These are phyloP conservation scores for Propithecus deckenii DNA, from an alignment of 2,797 vertebrate genomes.

Conservation along the genomic window DNA sequence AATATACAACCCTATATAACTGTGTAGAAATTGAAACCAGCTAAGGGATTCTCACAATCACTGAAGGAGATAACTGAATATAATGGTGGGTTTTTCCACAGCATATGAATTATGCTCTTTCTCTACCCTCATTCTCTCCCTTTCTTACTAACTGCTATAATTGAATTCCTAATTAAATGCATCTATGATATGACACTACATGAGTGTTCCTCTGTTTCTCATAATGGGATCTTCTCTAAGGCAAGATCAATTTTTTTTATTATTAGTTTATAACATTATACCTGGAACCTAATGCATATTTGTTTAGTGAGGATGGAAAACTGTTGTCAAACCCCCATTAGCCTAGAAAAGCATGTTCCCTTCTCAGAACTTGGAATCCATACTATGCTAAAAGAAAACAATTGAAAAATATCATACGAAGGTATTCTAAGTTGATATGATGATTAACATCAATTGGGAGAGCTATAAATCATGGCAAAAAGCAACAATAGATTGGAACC, in stretches of 20 bases:
- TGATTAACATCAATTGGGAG: neutral
- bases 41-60: neutral
- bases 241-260: neutral
- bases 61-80: neutral
- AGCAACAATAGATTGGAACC: neutral
- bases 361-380: neutral
- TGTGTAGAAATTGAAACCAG: neutral
- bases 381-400: neutral
- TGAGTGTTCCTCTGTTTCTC: neutral
- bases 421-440: neutral
- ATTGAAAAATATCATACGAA: neutral
- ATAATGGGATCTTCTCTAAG: neutral
- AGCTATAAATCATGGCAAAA: conserved; percentile 15
- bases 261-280: neutral
- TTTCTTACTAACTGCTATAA: neutral
- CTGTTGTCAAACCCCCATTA: neutral
- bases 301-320: neutral
- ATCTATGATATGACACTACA: neutral
- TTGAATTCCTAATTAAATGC: neutral
- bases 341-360: neutral
- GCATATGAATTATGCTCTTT: neutral
- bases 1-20: neutral
- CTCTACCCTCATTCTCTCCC: neutral
- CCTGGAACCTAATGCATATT: neutral
- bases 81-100: neutral